Evolutionary conservation across 2,113 vertebrate genomes (phyloP).

Genomic region (Cygnus buccinator): DNA sequence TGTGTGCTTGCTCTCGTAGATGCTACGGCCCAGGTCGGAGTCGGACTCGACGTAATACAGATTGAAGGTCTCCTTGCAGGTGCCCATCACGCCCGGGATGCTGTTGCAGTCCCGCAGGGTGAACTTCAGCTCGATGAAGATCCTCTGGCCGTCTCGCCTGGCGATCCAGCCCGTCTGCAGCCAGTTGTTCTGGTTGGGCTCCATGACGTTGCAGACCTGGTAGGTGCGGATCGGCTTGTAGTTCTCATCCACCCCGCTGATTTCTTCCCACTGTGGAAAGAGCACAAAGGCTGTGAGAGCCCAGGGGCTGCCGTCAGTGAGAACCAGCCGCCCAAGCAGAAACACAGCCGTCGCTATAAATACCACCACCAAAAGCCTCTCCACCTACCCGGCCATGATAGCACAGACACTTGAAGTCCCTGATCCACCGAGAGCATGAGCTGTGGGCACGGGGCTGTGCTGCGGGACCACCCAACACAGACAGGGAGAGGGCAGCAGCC

Average conservation of each 20-base stretch:
- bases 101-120: conserved; percentile 96
- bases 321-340: background rate
- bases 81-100: conserved; percentile 91
- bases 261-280: conserved; percentile 93
- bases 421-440: background rate
- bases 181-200: conserved; percentile 98
- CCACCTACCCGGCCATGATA: background rate
- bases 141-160: conserved; percentile 88
- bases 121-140: conserved; percentile 97
- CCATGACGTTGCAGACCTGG: conserved; percentile 97
- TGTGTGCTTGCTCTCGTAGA: conserved; percentile 83
- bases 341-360: background rate
- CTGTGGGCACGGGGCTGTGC: background rate
- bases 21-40: conserved; percentile 79
- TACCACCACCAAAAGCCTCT: background rate
- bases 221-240: conserved; percentile 94
- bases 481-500: background rate
- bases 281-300: background rate
- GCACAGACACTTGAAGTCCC: background rate
- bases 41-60: conserved; percentile 91
- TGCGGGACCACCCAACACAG: background rate
- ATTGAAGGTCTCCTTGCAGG: conserved; percentile 98
- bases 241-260: conserved; percentile 94
- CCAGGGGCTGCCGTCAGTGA: background rate
- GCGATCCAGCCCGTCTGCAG: conserved; percentile 94